These are phyloP conservation scores for Coilia nasus DNA, from an alignment of 2,797 vertebrate species.

Conservation along the genomic window DNA sequence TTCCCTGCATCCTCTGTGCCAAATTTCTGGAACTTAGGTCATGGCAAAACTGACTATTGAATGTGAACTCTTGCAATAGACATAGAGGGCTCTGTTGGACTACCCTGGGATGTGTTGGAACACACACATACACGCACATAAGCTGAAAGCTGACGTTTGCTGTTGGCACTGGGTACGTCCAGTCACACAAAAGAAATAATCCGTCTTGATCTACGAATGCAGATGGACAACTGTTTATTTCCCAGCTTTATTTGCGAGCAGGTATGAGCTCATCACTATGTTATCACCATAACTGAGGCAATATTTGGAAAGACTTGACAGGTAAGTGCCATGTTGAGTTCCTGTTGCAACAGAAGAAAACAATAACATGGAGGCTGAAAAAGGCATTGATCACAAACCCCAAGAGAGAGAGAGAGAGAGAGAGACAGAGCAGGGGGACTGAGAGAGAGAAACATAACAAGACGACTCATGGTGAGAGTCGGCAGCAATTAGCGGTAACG, in stretches of 20 bases:
- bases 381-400: conserved; percentile 2
- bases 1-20: conserved; percentile 47
- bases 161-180: neutral
- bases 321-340: neutral
- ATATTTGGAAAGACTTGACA: conserved; percentile 23
- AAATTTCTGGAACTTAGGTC: conserved; percentile 38
- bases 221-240: conserved; percentile 15
- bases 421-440: neutral
- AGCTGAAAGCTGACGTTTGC: neutral
- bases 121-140: conserved; percentile 24
- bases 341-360: neutral
- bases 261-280: neutral
- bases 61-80: conserved; percentile 33
- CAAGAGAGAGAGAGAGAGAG: conserved; percentile 7
- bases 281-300: neutral
- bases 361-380: neutral
- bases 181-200: neutral
- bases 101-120: conserved; percentile 30
- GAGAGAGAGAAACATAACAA: conserved; percentile 25
- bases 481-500: conserved; percentile 37
- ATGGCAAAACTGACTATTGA: conserved; percentile 49
- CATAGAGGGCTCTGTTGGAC: conserved; percentile 27
- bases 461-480: conserved; percentile 13
- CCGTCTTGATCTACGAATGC: neutral
- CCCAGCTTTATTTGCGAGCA: neutral